Percentiles rank a stretch among this genome's conserved stretches.
phyloP scores from a whole-genome alignment of 2,113 vertebrate species.

The Campylomormyrus numenius region DNA sequence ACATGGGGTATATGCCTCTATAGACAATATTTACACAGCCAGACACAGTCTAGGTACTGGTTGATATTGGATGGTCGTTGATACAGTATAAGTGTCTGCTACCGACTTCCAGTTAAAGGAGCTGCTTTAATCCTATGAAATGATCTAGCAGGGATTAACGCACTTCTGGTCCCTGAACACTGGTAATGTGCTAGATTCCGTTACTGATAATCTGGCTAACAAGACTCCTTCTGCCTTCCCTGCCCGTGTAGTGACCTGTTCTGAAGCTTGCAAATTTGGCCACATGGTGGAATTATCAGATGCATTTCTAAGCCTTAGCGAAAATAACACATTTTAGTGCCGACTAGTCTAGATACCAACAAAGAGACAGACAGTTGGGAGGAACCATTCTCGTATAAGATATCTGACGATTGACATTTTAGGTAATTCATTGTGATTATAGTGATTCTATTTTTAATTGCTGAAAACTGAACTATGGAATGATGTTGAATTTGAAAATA shows the following conservation, averaged over 20 bases:
- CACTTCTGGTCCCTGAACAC: neutral
- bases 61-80: neutral
- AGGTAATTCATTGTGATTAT: too few relatives aligned
- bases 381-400: neutral
- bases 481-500: too few relatives aligned
- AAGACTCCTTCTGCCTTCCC: neutral
- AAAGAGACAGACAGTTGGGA: neutral
- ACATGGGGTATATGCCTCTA: neutral
- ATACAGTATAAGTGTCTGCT: neutral
- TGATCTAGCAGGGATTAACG: neutral
- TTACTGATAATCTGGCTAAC: neutral
- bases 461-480: too few relatives aligned
- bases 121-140: neutral
- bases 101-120: neutral
- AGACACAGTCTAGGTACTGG: neutral
- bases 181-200: neutral
- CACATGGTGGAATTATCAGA: neutral
- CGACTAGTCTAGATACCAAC: neutral
- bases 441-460: too few relatives aligned
- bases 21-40: neutral
- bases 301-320: neutral
- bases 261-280: neutral
- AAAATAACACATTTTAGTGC: neutral
- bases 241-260: neutral
- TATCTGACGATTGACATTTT: neutral